A percentile compares a stretch with the other conserved stretches of the same genome.
These are phyloP conservation scores for Anas platyrhynchos DNA, from an alignment of 2,113 vertebrate species.

Conservation along the genomic window DNA sequence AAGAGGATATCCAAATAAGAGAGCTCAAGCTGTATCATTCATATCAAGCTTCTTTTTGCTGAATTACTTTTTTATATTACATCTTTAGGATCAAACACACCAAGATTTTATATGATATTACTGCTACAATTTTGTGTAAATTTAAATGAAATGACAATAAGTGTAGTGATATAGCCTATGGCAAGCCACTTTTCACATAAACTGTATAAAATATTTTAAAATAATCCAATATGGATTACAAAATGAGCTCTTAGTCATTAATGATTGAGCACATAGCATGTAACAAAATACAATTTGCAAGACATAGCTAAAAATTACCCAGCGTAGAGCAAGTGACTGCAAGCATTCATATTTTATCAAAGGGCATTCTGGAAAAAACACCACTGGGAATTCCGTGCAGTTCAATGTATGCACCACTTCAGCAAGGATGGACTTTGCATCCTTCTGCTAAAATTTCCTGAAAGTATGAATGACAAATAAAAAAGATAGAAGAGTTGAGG, in stretches of 20 bases:
- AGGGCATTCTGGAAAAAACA: neutral
- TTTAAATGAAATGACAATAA: conserved; percentile 26
- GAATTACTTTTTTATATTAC: neutral
- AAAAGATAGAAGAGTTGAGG: neutral
- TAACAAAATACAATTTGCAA: neutral
- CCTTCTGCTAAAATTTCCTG: neutral
- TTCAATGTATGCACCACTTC: neutral
- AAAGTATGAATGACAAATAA: neutral
- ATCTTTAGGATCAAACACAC: neutral
- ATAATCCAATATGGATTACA: neutral
- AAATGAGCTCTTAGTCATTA: neutral
- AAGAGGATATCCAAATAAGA: neutral
- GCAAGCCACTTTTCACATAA: neutral
- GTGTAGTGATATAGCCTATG: neutral
- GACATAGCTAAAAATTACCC: neutral
- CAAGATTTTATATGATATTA: neutral
- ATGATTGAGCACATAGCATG: neutral
- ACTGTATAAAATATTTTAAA: neutral
- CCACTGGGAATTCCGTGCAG: neutral
- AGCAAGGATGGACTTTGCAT: neutral
- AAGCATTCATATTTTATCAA: neutral
- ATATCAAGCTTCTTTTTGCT: neutral
- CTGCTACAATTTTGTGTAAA: neutral
- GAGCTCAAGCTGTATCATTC: neutral
- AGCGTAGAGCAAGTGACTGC: neutral